These are phyloP conservation scores for Epinotia demarniana DNA, from an alignment of 2,888 invertebrate genomes.

Conservation along the genomic window DNA sequence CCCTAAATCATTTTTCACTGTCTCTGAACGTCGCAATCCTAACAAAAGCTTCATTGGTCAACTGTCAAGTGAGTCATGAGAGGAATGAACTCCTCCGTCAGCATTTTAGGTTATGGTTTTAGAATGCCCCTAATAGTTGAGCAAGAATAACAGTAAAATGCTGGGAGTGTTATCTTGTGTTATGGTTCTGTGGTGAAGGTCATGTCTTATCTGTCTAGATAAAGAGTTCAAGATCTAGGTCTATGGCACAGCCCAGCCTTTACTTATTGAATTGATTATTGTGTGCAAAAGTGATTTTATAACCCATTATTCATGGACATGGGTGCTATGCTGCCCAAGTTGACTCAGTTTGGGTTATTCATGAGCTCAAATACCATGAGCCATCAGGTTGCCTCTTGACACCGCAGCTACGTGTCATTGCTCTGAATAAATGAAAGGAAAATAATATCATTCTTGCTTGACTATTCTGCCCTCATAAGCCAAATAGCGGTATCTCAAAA, in stretches of 20 bases:
- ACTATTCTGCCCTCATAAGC: no score
- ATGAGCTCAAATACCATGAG: no score
- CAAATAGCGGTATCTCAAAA: no score
- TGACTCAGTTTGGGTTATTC: no score
- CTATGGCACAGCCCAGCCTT: neutral
- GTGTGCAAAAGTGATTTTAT: neutral
- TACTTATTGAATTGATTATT: neutral
- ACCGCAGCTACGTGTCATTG: no score
- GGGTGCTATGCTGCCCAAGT: no score
- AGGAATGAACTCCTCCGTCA: conserved; percentile 15
- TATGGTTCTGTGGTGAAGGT: conserved; percentile 49
- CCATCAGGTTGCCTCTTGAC: no score
- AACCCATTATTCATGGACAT: no score
- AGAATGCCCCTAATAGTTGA: neutral
- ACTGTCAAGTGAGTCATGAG: conserved; percentile 32
- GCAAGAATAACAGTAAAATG: neutral
- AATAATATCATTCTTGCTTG: no score
- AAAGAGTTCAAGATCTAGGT: conserved; percentile 2
- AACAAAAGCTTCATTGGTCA: neutral
- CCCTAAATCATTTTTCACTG: neutral
- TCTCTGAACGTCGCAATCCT: neutral
- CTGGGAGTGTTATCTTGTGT: conserved; percentile 42
- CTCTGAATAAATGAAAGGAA: no score
- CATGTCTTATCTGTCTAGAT: conserved; percentile 46
- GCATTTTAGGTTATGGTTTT: conserved; percentile 10